Conservation (phyloP, 1,140 invertebrate genomes). For the Neodiprion fabricii region DNA sequence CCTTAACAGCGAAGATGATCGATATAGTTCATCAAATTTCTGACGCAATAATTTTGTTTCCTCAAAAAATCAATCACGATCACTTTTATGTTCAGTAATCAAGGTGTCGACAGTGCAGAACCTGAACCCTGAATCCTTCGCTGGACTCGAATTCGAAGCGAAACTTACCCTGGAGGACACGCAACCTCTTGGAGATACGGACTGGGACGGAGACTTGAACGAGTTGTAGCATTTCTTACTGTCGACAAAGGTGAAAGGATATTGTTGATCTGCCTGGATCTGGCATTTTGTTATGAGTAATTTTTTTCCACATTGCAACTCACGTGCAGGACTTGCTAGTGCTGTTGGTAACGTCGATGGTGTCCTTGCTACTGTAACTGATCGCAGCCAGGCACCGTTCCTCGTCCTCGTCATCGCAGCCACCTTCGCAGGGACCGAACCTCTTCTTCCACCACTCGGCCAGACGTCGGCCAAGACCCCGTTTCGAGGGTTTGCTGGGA, state of each 20-base stretch:
- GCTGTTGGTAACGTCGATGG: conserved; percentile 24
- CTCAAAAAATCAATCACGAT: too few species aligned
- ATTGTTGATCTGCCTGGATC: too few species aligned
- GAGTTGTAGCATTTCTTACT: background rate
- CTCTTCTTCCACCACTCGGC: conserved; percentile 36
- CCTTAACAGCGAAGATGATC: too few species aligned
- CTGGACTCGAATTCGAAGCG: too few species aligned
- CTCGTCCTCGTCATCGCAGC: conserved; percentile 31
- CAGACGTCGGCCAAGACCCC: conserved; percentile 23
- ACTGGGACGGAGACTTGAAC: background rate
- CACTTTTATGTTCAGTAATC: too few species aligned
- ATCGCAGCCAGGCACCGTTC: conserved; percentile 38
- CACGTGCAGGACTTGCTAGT: conserved; percentile 35
- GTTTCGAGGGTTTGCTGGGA: conserved; percentile 20
- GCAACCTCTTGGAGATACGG: background rate
- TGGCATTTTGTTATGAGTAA: background rate
- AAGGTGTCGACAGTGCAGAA: too few species aligned
- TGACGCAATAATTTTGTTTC: too few species aligned
- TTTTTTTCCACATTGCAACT: conserved; percentile 29
- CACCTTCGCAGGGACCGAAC: conserved; percentile 31
- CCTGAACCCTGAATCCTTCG: too few species aligned
- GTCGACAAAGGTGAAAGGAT: too few species aligned
- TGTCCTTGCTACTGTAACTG: conserved; percentile 40
- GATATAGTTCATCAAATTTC: too few species aligned
- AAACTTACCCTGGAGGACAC: background rate